These are phyloP conservation scores for Diplodus sargus DNA, from an alignment of 2,797 vertebrate species.

Conservation along the genomic window DNA sequence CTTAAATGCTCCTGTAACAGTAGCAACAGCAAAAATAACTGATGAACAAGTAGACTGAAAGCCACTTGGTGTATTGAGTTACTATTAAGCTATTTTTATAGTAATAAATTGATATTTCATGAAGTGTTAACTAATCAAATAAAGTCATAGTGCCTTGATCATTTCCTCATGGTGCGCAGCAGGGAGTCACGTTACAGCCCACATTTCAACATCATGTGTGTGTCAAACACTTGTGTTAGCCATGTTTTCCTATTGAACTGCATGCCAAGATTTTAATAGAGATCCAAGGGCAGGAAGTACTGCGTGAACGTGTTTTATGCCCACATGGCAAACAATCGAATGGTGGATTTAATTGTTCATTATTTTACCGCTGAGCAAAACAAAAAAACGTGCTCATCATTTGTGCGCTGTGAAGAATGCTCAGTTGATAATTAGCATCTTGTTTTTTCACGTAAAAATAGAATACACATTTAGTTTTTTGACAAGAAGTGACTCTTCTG, in stretches of 20 bases:
- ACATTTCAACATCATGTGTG: background rate
- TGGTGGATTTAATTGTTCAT: background rate
- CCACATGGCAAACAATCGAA: background rate
- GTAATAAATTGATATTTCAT: background rate
- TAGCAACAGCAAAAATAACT: background rate
- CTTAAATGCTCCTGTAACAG: background rate
- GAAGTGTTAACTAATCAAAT: background rate
- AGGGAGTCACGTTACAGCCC: background rate
- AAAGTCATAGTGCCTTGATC: background rate
- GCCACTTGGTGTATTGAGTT: no score
- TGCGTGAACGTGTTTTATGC: conserved; percentile 7
- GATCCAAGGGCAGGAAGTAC: conserved; percentile 3
- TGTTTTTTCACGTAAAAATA: background rate
- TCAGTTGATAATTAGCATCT: background rate
- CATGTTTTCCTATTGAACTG: background rate
- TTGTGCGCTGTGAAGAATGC: background rate
- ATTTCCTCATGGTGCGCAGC: background rate
- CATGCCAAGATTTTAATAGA: conserved; percentile 9
- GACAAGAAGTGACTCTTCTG: background rate
- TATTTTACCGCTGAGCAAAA: background rate
- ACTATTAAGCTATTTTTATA: no score
- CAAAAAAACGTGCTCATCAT: background rate
- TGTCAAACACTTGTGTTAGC: background rate
- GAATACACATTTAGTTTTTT: background rate
- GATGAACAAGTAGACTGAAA: background rate